Evolutionary conservation across 2,888 invertebrate genomes (phyloP).

Genomic region (Caenorhabditis sp.): DNA sequence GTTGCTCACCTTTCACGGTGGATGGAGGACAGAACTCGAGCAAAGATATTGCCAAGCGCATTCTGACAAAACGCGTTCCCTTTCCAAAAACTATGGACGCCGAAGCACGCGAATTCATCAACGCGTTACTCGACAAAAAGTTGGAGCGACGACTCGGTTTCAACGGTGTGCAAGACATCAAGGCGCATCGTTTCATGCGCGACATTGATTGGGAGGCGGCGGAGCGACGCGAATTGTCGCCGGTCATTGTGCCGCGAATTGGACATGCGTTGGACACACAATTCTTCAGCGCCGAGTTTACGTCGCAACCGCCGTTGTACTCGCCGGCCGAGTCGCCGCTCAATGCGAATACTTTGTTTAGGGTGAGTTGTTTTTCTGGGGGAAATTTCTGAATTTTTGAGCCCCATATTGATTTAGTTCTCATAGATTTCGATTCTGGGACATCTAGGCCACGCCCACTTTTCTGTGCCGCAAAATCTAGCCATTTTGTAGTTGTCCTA

Average conservation of each 20-base stretch:
- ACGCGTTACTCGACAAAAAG: constrained; percentile 86
- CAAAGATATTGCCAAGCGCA: constrained; percentile 90
- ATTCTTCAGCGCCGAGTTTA: constrained; percentile 96
- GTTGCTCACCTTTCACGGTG: constrained; percentile 95
- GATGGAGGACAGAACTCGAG: constrained; percentile 92
- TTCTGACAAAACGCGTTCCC: constrained; percentile 86
- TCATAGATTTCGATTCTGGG: too few relatives aligned
- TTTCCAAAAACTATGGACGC: constrained; percentile 83
- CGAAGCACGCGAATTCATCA: constrained; percentile 81
- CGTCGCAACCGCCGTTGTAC: constrained; percentile 87
- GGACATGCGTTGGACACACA: constrained; percentile 83
- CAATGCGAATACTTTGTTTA: constrained; percentile 70
- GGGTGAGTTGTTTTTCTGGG: too few relatives aligned
- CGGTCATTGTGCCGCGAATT: constrained; percentile 90
- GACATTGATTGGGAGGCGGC: constrained; percentile 85
- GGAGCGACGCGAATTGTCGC: constrained; percentile 80
- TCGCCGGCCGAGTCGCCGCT: constrained; percentile 87
- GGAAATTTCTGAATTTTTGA: too few relatives aligned
- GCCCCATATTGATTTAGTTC: too few relatives aligned
- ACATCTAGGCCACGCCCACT: too few relatives aligned
- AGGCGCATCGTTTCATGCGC: constrained; percentile 74
- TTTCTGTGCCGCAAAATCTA: too few relatives aligned
- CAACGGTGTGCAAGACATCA: constrained; percentile 87
- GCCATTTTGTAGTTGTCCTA: too few relatives aligned
- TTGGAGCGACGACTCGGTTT: constrained; percentile 87